phyloP scores from a whole-genome alignment of 2,113 vertebrate species.

The Macaca fascicularis region DNA sequence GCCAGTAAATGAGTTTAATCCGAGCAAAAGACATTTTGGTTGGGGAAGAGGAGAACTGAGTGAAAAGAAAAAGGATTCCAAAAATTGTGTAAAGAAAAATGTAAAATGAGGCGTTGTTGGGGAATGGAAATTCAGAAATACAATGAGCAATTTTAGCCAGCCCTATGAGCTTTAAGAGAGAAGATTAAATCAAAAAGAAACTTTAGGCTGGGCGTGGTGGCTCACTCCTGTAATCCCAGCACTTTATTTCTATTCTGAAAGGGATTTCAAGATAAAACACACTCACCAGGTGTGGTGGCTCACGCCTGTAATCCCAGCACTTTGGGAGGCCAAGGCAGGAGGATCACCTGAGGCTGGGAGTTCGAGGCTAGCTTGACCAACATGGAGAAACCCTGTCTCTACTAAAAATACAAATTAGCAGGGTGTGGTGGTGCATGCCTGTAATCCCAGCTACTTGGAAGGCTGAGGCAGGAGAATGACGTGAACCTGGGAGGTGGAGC shows the following conservation, averaged over 20 bases:
- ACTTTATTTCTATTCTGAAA: constrained; percentile 26
- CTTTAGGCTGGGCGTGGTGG: no score
- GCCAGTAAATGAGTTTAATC: not conserved
- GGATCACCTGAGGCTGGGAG: no score
- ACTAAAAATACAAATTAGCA: no score
- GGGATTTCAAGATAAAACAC: constrained; percentile 24
- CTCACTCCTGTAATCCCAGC: no score
- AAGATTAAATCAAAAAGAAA: not conserved
- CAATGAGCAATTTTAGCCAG: not conserved
- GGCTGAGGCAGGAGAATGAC: no score
- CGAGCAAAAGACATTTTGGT: constrained; percentile 29
- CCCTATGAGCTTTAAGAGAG: not conserved
- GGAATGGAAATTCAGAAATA: not conserved
- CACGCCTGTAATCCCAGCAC: no score
- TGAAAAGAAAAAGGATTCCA: constrained; percentile 7
- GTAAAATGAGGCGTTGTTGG: constrained; percentile 9
- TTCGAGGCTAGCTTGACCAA: no score
- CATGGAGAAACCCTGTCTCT: no score
- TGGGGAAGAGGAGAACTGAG: not conserved
- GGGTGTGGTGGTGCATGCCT: no score
- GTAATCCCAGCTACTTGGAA: no score
- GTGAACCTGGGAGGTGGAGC: no score
- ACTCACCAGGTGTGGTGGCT: not conserved
- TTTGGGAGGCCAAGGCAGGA: no score
- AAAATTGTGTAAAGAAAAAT: constrained; percentile 16